Conservation (phyloP, 2,888 invertebrate genomes). For the Cryptocephalus primarius region DNA sequence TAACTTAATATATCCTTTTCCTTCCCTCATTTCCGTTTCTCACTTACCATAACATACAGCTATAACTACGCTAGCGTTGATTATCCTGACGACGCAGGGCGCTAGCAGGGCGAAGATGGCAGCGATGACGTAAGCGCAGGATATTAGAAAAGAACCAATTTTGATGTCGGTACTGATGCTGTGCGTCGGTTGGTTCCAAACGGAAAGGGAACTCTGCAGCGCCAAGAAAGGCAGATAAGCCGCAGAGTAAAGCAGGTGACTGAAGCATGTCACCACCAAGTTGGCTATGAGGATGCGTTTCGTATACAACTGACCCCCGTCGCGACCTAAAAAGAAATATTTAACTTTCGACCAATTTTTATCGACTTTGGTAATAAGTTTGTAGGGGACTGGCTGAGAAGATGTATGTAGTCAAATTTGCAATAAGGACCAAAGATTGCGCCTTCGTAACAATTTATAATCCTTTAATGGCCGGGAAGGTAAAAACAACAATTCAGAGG, state of each 20-base stretch:
- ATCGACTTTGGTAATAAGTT: no score
- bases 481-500: no score
- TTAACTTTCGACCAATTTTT: no score
- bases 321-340: slow-evolving; percentile 11
- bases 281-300: slow-evolving; percentile 40
- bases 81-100: slow-evolving; percentile 24
- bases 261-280: slow-evolving; percentile 44
- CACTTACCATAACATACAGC: slow-evolving; percentile 18
- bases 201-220: slow-evolving; percentile 42
- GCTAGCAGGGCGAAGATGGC: slow-evolving; percentile 45
- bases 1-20: no score
- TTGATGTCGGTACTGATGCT: slow-evolving; percentile 15
- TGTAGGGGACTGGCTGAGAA: no score
- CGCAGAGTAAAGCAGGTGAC: slow-evolving; percentile 53
- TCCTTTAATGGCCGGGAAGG: no score
- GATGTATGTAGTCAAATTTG: no score
- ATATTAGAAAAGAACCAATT: slow-evolving; percentile 50
- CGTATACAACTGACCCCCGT: slow-evolving; percentile 39
- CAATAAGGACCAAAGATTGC: no score
- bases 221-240: slow-evolving; percentile 52
- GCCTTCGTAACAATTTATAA: no score
- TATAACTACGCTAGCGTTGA: slow-evolving; percentile 14
- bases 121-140: slow-evolving; percentile 49
- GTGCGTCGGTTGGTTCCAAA: slow-evolving; percentile 35
- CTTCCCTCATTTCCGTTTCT: no score